Evolutionary conservation across 2,797 vertebrate genomes (phyloP).

Genomic region (Cossypha niveicapilla): DNA sequence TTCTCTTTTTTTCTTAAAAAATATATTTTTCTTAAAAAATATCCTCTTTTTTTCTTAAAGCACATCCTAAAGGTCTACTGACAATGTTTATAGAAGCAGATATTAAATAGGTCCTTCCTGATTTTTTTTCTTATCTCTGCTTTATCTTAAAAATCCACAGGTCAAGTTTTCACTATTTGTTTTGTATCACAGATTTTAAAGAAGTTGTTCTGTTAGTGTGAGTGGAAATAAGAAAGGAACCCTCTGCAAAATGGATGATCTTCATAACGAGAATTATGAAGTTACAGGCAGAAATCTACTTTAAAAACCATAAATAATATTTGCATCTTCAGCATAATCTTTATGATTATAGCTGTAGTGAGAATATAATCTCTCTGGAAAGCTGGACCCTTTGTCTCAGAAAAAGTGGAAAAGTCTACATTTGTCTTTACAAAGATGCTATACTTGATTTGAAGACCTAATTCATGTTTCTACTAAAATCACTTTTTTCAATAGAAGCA

Average conservation of each 20-base stretch:
- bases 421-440: not conserved
- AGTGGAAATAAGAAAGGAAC: not conserved
- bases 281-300: not conserved
- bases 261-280: not conserved
- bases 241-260: not conserved
- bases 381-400: not conserved
- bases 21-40: too few relatives aligned
- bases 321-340: not conserved
- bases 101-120: not conserved
- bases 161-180: not conserved
- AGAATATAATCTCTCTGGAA: not conserved
- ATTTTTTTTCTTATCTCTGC: not conserved
- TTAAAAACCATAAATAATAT: not conserved
- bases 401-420: too few relatives aligned
- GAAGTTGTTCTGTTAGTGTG: not conserved
- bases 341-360: not conserved
- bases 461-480: not conserved
- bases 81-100: not conserved
- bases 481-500: not conserved
- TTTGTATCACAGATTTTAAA: not conserved
- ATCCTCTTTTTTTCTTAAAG: not conserved
- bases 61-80: not conserved
- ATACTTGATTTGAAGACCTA: not conserved
- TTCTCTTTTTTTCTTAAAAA: not conserved
- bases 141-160: not conserved